Percentiles rank a stretch among this genome's conserved stretches.
Evolutionary conservation across 1,140 invertebrate species (phyloP).

Genomic region (Holotrichia oblita): DNA sequence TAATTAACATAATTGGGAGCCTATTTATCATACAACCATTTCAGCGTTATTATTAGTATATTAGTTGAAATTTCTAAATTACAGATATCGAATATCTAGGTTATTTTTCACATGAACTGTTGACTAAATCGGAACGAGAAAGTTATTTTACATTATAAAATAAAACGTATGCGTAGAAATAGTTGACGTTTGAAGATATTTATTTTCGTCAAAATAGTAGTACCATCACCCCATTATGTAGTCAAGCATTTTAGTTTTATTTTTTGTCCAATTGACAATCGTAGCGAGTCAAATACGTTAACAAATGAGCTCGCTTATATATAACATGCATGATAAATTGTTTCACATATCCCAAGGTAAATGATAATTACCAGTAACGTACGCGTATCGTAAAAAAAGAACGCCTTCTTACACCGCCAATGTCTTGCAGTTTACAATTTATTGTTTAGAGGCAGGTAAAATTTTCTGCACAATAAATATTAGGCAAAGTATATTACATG

Average conservation of each 20-base stretch:
- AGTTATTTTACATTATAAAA: background rate
- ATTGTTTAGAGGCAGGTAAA: slow-evolving; percentile 4
- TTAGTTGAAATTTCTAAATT: slow-evolving; percentile 30
- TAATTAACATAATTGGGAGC: slow-evolving; percentile 30
- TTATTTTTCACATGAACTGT: background rate
- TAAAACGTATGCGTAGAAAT: background rate
- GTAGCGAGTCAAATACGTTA: too few species aligned
- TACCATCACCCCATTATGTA: too few species aligned
- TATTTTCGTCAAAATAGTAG: too few species aligned
- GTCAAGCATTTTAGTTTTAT: too few species aligned
- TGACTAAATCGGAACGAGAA: background rate
- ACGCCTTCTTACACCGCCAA: background rate
- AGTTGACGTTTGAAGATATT: too few species aligned
- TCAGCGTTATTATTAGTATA: background rate
- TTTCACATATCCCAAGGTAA: too few species aligned
- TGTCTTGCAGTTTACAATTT: background rate
- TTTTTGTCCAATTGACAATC: too few species aligned
- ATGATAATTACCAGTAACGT: background rate
- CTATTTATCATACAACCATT: slow-evolving; percentile 9
- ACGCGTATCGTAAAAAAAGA: background rate
- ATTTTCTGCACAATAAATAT: slow-evolving; percentile 30
- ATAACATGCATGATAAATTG: too few species aligned
- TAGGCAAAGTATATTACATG: slow-evolving; percentile 34
- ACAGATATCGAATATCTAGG: background rate
- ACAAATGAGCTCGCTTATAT: too few species aligned